These are phyloP conservation scores for Galbula dea DNA, from an alignment of 2,113 vertebrate species.

Conservation along the genomic window DNA sequence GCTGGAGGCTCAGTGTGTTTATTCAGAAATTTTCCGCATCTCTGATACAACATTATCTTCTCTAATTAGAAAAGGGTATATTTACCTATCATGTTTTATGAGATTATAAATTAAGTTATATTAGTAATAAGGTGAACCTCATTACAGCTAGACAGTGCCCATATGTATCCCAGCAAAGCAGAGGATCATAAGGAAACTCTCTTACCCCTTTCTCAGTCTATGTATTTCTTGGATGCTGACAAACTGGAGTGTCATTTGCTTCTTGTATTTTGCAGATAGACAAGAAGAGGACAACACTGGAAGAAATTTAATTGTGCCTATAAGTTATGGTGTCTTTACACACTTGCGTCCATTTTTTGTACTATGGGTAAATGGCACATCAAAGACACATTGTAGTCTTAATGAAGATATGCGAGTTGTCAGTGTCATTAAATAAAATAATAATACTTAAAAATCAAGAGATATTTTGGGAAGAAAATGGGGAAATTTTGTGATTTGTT, in stretches of 20 bases:
- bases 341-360: background rate
- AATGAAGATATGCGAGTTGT: background rate
- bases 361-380: background rate
- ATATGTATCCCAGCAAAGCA: background rate
- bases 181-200: background rate
- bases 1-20: constrained; percentile 11
- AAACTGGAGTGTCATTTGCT: background rate
- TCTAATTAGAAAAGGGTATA: constrained; percentile 23
- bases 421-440: background rate
- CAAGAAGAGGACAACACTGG: background rate
- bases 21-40: background rate
- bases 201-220: background rate
- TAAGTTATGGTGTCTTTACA: background rate
- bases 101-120: background rate
- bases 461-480: background rate
- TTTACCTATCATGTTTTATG: background rate
- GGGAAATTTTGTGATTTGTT: background rate
- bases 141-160: background rate
- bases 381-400: background rate
- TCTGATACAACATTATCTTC: background rate
- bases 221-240: background rate
- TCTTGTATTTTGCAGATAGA: background rate
- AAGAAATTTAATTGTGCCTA: background rate
- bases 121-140: background rate
- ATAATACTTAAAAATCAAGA: background rate